Evolutionary conservation across 2,113 vertebrate genomes (phyloP).

Genomic region (Clarias batrachus): DNA sequence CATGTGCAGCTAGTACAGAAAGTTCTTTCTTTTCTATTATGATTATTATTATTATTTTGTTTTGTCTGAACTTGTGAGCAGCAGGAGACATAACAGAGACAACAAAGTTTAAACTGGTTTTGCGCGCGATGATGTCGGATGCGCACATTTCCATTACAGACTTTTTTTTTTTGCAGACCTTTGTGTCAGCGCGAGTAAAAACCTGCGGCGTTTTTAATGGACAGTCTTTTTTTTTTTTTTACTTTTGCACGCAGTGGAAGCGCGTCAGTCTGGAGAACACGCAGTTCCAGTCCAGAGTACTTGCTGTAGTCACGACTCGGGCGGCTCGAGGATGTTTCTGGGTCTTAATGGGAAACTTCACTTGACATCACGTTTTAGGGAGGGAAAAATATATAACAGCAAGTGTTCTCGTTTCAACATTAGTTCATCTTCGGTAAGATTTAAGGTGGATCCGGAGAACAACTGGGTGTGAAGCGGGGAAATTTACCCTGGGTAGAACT

Average conservation of each 20-base stretch:
- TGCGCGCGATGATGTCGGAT: neutral
- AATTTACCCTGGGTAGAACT: neutral
- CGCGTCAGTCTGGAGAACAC: neutral
- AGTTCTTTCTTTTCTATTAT: neutral
- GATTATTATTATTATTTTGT: neutral
- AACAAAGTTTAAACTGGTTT: neutral
- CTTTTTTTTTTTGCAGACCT: neutral
- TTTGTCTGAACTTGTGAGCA: neutral
- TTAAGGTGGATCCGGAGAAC: neutral
- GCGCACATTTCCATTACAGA: neutral
- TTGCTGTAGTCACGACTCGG: conserved; percentile 37
- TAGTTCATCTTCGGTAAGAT: neutral
- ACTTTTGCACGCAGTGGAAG: neutral
- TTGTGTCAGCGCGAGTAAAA: neutral
- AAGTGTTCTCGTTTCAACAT: neutral
- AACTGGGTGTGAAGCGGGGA: neutral
- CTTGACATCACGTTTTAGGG: neutral
- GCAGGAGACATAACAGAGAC: neutral
- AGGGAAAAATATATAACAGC: neutral
- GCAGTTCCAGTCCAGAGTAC: conserved; percentile 13
- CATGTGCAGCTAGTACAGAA: neutral
- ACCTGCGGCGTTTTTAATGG: neutral
- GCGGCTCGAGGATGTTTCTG: neutral
- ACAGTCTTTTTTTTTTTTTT: neutral
- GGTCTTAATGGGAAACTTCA: neutral